These are phyloP conservation scores for Chrysolina haemoptera DNA, from an alignment of 2,888 invertebrate species.

Conservation along the genomic window DNA sequence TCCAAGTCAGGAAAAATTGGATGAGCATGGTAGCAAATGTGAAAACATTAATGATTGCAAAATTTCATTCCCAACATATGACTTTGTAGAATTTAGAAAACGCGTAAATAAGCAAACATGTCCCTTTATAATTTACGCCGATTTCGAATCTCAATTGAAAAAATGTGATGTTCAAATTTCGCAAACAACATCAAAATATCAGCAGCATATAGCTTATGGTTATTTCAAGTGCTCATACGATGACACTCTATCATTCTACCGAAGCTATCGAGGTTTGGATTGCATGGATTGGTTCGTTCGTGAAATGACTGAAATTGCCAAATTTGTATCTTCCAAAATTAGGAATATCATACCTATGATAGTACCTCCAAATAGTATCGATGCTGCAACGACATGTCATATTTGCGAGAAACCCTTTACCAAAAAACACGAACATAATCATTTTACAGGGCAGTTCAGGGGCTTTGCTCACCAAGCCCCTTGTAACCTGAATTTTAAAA, in stretches of 20 bases:
- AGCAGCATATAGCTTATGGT: slow-evolving; percentile 49
- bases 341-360: slow-evolving; percentile 11
- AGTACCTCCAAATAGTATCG: no score
- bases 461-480: slow-evolving; percentile 53
- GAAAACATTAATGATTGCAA: slow-evolving; percentile 8
- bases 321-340: slow-evolving; percentile 8
- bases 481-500: slow-evolving; percentile 62
- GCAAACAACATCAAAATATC: slow-evolving; percentile 24
- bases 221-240: slow-evolving; percentile 53
- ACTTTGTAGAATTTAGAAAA: slow-evolving; percentile 37
- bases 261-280: slow-evolving; percentile 31
- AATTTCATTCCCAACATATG: no score
- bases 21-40: no score
- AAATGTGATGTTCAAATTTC: not conserved
- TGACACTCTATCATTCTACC: slow-evolving; percentile 42
- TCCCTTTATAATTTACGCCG: slow-evolving; percentile 47
- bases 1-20: no score
- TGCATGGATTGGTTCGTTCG: slow-evolving; percentile 27
- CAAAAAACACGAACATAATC: slow-evolving; percentile 56
- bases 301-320: slow-evolving; percentile 1
- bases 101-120: slow-evolving; percentile 31
- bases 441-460: slow-evolving; percentile 56
- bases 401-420: no score
- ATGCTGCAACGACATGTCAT: no score
- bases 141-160: slow-evolving; percentile 42